These are phyloP conservation scores for Drosophila littoralis DNA, from an alignment of 1,140 invertebrate species.

Conservation along the genomic window DNA sequence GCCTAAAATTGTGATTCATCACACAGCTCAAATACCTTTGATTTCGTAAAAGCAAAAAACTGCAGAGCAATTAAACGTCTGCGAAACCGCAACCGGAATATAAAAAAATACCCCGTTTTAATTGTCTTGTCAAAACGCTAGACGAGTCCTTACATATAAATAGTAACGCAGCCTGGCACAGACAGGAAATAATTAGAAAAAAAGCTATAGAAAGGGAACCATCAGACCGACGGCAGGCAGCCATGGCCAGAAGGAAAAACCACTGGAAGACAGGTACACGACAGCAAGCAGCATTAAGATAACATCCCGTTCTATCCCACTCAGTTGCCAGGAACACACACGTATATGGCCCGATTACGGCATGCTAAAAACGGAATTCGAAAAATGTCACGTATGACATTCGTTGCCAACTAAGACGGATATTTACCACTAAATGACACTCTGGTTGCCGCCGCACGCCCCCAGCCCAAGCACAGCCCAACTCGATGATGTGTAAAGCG, in stretches of 20 bases:
- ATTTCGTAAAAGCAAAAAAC: not conserved
- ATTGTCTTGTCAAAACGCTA: conserved; percentile 17
- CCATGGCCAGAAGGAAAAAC: conserved; percentile 13
- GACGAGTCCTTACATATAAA: conserved; percentile 10
- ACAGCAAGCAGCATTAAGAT: conserved; percentile 4
- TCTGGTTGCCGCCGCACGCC: conserved; percentile 21
- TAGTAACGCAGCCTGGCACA: not conserved
- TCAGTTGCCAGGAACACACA: not conserved
- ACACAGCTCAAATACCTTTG: not conserved
- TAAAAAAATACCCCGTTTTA: not conserved
- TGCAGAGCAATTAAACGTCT: not conserved
- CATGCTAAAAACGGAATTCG: conserved; percentile 74
- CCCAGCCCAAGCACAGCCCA: not conserved
- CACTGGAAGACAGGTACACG: conserved; percentile 20
- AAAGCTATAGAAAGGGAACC: conserved; percentile 26
- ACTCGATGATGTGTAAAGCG: conserved; percentile 44
- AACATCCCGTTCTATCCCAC: conserved; percentile 9
- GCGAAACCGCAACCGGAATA: not conserved
- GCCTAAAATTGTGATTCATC: not conserved
- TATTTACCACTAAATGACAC: conserved; percentile 74
- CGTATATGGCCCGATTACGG: conserved; percentile 39
- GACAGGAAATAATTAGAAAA: conserved; percentile 51
- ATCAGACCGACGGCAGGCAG: not conserved
- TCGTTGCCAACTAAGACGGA: conserved; percentile 72
- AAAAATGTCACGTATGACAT: conserved; percentile 78